These are phyloP conservation scores for Buphagus erythrorhynchus DNA, from an alignment of 2,797 vertebrate genomes.

Conservation along the genomic window DNA sequence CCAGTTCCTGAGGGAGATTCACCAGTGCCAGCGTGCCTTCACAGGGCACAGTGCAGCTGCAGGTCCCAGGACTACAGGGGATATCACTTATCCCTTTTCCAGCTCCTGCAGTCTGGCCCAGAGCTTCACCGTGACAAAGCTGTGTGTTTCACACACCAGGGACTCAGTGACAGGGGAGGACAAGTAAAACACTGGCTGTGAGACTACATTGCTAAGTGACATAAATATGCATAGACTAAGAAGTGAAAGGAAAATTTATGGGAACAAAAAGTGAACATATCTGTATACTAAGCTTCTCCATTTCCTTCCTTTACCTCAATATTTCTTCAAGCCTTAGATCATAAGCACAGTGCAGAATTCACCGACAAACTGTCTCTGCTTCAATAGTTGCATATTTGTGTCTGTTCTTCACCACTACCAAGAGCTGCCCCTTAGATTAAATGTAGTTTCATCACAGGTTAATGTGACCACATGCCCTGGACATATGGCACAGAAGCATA, in stretches of 20 bases:
- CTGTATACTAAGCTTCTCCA: neutral
- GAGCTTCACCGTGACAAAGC: neutral
- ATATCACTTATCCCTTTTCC: fast-evolving
- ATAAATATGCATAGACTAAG: neutral
- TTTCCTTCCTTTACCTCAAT: neutral
- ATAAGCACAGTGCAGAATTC: neutral
- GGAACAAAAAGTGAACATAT: neutral
- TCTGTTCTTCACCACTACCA: neutral
- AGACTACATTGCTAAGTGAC: neutral
- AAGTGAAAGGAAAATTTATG: neutral
- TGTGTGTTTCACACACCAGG: neutral
- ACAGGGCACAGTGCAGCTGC: neutral
- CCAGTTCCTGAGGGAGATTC: neutral
- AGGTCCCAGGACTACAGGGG: neutral
- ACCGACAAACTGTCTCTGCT: neutral
- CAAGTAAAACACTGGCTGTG: neutral
- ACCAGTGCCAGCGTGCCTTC: neutral
- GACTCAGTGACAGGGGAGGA: neutral
- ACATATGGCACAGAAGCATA: neutral
- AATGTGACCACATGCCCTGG: neutral
- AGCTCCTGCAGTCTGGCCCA: neutral
- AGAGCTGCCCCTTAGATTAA: neutral
- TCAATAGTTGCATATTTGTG: neutral
- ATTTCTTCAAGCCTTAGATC: neutral
- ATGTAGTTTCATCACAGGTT: neutral